A percentile compares a stretch with the other conserved stretches of the same genome.
These are phyloP conservation scores for Leptothorax acervorum DNA, from an alignment of 2,888 invertebrate species.

Conservation along the genomic window DNA sequence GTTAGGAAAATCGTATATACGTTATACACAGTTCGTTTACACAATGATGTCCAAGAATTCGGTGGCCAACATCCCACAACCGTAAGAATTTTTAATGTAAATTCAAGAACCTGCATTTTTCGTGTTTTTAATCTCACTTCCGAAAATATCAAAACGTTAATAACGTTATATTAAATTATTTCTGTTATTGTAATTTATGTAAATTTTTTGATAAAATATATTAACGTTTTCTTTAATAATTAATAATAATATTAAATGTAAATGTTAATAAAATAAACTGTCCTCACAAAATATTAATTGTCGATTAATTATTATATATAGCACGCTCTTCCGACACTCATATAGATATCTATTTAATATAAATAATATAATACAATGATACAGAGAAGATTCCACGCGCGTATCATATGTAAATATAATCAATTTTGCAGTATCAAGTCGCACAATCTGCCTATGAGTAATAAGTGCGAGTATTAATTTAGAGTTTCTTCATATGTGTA, in stretches of 20 bases:
- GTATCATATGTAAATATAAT: background rate
- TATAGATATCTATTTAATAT: background rate
- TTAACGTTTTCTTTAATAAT: background rate
- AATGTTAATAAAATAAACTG: background rate
- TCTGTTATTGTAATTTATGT: background rate
- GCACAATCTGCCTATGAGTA: background rate
- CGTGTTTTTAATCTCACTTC: background rate
- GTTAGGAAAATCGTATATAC: conserved; percentile 44
- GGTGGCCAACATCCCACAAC: conserved; percentile 63
- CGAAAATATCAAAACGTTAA: background rate
- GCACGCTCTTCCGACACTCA: background rate
- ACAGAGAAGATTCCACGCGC: background rate
- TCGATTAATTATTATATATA: background rate
- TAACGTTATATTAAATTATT: background rate
- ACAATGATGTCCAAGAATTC: conserved; percentile 39
- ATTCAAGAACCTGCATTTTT: conserved; percentile 49
- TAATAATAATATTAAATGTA: background rate
- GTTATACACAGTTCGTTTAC: conserved; percentile 58
- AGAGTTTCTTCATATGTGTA: background rate
- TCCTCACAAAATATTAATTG: background rate
- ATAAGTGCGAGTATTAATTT: background rate
- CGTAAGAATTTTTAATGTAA: conserved; percentile 56
- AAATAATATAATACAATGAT: background rate
- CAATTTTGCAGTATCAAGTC: background rate
- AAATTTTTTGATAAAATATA: background rate